Evolutionary conservation across 2,113 vertebrate genomes (phyloP).

Genomic region (Aegotheles bennettii): DNA sequence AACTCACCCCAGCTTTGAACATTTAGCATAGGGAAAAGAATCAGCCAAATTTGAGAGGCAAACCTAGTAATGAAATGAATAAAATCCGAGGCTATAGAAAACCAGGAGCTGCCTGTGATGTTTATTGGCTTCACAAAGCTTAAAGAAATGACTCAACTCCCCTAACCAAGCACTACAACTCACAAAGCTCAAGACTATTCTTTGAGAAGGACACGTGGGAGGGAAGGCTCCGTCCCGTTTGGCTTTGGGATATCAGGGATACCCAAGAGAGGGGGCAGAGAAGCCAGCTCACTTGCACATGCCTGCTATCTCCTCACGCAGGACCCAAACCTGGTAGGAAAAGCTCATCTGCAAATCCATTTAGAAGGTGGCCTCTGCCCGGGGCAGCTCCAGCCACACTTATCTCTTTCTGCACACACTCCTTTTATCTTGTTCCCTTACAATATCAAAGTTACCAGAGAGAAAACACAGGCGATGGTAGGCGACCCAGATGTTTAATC

Average conservation of each 20-base stretch:
- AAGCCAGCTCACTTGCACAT: not conserved
- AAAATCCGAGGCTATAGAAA: not conserved
- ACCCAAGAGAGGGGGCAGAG: not conserved
- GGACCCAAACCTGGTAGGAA: not conserved
- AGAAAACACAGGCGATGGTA: not conserved
- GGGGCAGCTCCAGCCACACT: not conserved
- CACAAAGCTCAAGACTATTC: not conserved
- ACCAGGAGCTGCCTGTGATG: not conserved
- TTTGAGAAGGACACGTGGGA: not conserved
- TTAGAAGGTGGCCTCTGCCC: not conserved
- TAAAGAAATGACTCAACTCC: not conserved
- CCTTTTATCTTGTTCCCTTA: not conserved
- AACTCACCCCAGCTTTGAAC: not conserved
- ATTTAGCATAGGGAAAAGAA: not conserved
- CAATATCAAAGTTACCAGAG: not conserved
- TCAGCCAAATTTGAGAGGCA: fast-evolving
- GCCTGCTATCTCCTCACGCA: not conserved
- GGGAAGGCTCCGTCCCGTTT: not conserved
- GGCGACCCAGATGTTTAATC: not conserved
- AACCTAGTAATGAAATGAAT: not conserved
- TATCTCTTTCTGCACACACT: not conserved
- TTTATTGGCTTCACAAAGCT: not conserved
- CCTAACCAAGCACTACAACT: fast-evolving
- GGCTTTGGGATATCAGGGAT: not conserved
- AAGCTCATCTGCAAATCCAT: not conserved